Evolutionary conservation across 1,140 invertebrate species (phyloP), one percentile per base, ranked within the genome.

Genomic region (Saccostrea echinata): DNA sequence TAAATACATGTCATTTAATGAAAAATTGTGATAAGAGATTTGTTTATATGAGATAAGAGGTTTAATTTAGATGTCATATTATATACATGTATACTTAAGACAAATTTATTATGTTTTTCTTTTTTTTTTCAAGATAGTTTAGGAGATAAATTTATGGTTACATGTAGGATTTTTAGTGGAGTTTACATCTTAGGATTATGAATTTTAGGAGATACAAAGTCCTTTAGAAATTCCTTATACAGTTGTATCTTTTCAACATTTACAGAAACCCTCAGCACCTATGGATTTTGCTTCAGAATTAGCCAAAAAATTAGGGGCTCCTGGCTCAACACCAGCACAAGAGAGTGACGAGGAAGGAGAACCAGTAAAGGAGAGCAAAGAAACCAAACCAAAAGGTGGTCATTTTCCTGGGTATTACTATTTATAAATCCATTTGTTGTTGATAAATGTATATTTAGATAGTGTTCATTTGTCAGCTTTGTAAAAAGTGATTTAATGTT

Each of bases 291-390:
- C 85, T 9, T 76, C 85, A 4, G 85, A 86, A 80, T 76, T 86
- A 30, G 85, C 85, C 21, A 86, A 86, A 21, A 86, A 86, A 52
- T 53, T 86, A 53, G 71, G 71, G 24, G 68, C 12, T 57, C 68
- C 68, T 12, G 68, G 51, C 12, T n/a, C 43, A 30, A 11, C 30
- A 55, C 43, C 24, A 24, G 30, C 85, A 16, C 11, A 51, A 21
- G 85, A 81, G 12, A 86, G 71, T 43, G 85, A 86, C 6, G 85
- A 86, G 43, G 84, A 86, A 27, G 85, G 30, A 16, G 85, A 86
- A 80, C 68, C 68, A 76, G 68, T 76, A 8, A 30, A 71, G 27
- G 64, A 71, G 12, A 33, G 3, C 64, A 71, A 30, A 27, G 24
- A 76, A 30, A 76, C 68, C 11, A 76, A 76, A 11, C 9, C 24